Conservation (phyloP, 1,140 invertebrate species). For the Bombus balteatus region DNA sequence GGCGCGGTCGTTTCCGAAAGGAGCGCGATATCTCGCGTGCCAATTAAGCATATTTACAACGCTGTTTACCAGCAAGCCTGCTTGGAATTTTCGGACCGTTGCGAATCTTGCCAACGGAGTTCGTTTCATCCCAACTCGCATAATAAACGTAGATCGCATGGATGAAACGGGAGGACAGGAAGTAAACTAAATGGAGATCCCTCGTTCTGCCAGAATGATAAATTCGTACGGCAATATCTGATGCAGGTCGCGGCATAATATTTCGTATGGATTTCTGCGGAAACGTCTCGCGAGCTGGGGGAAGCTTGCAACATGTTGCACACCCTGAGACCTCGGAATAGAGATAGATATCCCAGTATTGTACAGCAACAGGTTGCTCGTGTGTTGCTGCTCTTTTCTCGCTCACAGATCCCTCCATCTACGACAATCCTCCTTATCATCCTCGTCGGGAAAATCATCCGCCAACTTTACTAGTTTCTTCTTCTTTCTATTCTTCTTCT, state of each 20-base stretch:
- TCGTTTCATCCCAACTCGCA: not conserved
- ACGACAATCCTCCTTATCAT: slow-evolving; percentile 30
- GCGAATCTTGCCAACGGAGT: slow-evolving; percentile 8
- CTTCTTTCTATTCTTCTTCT: no score
- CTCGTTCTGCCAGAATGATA: slow-evolving; percentile 26
- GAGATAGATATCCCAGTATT: slow-evolving; percentile 50
- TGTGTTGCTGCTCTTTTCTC: slow-evolving; percentile 53
- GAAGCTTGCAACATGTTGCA: slow-evolving; percentile 58
- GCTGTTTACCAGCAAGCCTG: slow-evolving; percentile 4
- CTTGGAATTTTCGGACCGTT: not conserved
- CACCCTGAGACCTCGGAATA: slow-evolving; percentile 7
- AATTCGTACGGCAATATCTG: slow-evolving; percentile 38
- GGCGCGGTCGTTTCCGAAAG: not conserved
- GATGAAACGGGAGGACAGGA: not conserved
- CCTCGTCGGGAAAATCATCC: no score
- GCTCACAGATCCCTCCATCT: slow-evolving; percentile 40
- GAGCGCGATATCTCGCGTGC: not conserved
- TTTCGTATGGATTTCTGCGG: slow-evolving; percentile 32
- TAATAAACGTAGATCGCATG: not conserved
- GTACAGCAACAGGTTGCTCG: slow-evolving; percentile 62
- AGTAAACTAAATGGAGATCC: not conserved
- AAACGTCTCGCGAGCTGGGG: slow-evolving; percentile 34
- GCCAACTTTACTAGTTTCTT: no score
- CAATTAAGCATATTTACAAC: slow-evolving; percentile 40
- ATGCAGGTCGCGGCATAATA: slow-evolving; percentile 16